phyloP scores from a whole-genome alignment of 2,113 vertebrate species.

The Enhydra lutris region DNA sequence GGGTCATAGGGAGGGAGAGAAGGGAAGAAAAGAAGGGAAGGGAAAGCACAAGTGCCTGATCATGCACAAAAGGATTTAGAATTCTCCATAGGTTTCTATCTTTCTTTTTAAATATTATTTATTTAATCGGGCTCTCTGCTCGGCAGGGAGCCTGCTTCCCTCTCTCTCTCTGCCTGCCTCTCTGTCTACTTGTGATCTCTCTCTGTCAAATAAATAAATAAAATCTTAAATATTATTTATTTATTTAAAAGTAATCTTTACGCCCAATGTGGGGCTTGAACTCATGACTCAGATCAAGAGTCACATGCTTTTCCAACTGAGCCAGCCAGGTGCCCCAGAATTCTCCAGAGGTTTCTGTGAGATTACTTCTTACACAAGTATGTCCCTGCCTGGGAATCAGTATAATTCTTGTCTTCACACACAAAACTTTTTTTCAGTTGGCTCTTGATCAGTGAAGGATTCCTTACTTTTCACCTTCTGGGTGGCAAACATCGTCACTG shows the following conservation, averaged over 20 bases:
- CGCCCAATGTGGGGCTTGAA: neutral
- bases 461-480: neutral
- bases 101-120: neutral
- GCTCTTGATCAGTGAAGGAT: neutral
- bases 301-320: neutral
- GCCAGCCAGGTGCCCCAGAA: neutral
- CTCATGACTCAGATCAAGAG: neutral
- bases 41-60: neutral
- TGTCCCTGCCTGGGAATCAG: neutral
- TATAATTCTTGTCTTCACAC: neutral
- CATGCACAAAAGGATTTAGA: neutral
- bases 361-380: neutral
- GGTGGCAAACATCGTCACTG: neutral
- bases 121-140: too few relatives aligned
- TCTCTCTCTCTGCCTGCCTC: too few relatives aligned
- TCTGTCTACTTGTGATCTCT: too few relatives aligned
- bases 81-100: neutral
- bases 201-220: too few relatives aligned
- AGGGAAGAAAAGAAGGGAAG: neutral
- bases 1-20: neutral
- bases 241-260: neutral
- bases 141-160: too few relatives aligned
- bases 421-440: neutral
- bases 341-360: neutral
- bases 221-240: neutral